Conservation (phyloP, 2,113 vertebrate species). For the Chaetura pelagica region DNA sequence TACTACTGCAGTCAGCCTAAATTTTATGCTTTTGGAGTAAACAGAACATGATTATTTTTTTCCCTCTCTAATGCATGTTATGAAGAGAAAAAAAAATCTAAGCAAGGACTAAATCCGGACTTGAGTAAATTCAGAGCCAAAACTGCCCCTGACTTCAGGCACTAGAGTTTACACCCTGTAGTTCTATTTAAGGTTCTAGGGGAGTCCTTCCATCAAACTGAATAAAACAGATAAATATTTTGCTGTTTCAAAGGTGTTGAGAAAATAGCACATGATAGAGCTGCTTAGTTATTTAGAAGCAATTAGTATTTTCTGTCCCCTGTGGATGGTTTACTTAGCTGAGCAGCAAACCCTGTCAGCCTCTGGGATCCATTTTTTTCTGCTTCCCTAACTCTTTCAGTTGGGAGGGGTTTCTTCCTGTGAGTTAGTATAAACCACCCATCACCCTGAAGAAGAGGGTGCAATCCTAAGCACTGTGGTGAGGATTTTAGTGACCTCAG, state of each 20-base stretch:
- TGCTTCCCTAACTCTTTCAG: background rate
- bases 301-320: background rate
- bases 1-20: background rate
- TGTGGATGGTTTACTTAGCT: background rate
- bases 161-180: background rate
- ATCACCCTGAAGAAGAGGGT: background rate
- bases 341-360: background rate
- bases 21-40: background rate
- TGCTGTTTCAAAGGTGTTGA: background rate
- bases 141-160: background rate
- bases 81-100: background rate
- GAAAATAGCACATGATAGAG: background rate
- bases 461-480: background rate
- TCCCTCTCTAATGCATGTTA: background rate
- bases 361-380: background rate
- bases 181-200: background rate
- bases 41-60: background rate
- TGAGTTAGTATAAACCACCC: rapidly evolving
- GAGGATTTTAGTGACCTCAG: background rate
- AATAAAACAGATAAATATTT: background rate
- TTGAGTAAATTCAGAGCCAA: background rate
- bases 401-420: background rate
- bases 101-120: background rate
- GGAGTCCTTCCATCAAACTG: background rate
- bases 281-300: background rate